A percentile compares a stretch with the other conserved stretches of the same genome.
Evolutionary conservation across 2,113 vertebrate genomes (phyloP).

Genomic region (Daphoenositta chrysoptera): DNA sequence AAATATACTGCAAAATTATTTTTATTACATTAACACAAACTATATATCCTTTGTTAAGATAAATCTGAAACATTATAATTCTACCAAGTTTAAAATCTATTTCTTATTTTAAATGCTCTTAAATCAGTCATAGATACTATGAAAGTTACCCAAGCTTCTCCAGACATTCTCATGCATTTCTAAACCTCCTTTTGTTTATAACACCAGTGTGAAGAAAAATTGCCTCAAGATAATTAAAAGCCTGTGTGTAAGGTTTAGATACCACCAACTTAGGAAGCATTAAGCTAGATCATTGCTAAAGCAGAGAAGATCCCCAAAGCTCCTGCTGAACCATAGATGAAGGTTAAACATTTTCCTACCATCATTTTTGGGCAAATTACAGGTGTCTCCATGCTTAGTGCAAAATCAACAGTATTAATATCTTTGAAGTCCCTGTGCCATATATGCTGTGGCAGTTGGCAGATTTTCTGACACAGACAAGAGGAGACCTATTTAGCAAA

Average conservation of each 20-base stretch:
- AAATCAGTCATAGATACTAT: neutral
- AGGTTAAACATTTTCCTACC: neutral
- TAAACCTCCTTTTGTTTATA: neutral
- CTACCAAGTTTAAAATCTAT: neutral
- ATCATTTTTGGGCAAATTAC: neutral
- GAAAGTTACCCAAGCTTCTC: neutral
- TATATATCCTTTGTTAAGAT: neutral
- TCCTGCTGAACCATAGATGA: neutral
- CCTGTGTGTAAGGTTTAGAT: neutral
- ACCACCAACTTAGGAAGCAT: neutral
- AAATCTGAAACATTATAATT: neutral
- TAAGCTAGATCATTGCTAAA: neutral
- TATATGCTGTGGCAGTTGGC: neutral
- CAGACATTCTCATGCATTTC: neutral
- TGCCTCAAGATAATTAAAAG: neutral
- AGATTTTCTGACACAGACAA: neutral
- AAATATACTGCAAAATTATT: neutral
- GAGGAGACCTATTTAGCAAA: constrained; percentile 5
- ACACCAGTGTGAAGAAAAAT: neutral
- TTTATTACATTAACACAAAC: neutral
- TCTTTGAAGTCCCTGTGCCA: neutral
- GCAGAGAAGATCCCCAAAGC: neutral
- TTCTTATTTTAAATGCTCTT: neutral
- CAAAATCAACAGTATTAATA: neutral
- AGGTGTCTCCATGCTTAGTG: neutral